Base-by-base conservation (phyloP, 2,113 vertebrate genomes). In the Dasyornis broadbenti region DNA sequence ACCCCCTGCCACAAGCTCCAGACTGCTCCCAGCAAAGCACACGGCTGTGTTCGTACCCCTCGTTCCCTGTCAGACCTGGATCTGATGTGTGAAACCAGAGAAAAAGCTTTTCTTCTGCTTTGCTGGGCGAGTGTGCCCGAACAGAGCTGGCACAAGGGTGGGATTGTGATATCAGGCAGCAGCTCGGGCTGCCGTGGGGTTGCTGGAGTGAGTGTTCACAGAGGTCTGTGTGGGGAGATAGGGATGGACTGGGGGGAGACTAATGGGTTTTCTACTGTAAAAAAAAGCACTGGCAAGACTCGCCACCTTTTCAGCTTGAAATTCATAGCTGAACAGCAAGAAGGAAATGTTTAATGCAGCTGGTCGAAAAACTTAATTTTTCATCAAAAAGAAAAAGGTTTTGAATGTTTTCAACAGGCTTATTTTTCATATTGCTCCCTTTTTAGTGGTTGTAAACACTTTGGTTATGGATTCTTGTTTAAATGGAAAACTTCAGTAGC, bases 401-500 rank as follows among this genome's bases (percentile, higher is more conserved):
- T 60, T 24, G 50, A 84, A 77, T 86, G 85, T 52, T 88, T 82
- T 44, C 59, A 93, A n/a, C 87, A 80, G 90, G 80, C 27, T 82
- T 65, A 31, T 82, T 94, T 94, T 89, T 96, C 79, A 31, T 66
- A 73, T 50, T 63, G 59, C 44, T 94, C 47, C 47, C 27, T 77
- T 71, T 81, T 70, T 20, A 70, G 79, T n/a, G 30, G 59, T 37
- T 89, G 27, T 69, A 73, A 94, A 89, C 80, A 42, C 33, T 88
- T 89, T 4, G 63, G 91, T 83, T 85, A 66, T 73, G 82, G 77
- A 70, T 86, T 86, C 69, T 83, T 31, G 12, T 88, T 93, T 73
- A 68, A 85, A 73, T 63, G 82, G 90, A 90, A 88, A 95, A 90
- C 90, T 92, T 82, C 81, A 86, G 68, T 95, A 78, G 89, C 73